Conservation (phyloP, 2,113 vertebrate species). For the Carassius gibelio region DNA sequence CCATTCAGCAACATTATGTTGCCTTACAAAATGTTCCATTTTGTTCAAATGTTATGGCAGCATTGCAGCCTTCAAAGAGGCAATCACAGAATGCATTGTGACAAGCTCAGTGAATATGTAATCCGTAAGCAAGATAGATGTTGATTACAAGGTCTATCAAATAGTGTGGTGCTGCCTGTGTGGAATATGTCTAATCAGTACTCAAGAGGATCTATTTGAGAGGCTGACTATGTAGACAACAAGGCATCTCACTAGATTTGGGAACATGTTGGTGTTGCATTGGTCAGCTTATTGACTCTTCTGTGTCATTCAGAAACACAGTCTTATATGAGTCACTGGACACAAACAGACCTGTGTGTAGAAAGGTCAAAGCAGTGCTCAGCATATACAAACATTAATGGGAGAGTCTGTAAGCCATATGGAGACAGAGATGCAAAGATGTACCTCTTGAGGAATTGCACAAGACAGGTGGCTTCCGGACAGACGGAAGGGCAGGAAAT, state of each 20-base stretch:
- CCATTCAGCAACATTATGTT: not conserved
- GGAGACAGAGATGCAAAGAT: not conserved
- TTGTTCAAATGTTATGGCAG: not conserved
- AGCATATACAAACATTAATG: not conserved
- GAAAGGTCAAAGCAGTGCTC: not conserved
- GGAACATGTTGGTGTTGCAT: not conserved
- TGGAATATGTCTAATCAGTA: not conserved
- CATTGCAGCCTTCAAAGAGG: not conserved
- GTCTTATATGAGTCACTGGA: conserved; percentile 3
- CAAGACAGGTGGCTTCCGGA: not conserved
- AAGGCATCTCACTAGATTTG: not conserved
- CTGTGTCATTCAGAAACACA: conserved; percentile 6
- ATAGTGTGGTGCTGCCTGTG: not conserved
- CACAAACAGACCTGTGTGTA: not conserved
- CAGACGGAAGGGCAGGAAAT: conserved; percentile 13
- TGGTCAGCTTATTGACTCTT: not conserved
- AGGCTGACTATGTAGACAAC: not conserved
- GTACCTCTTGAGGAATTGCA: not conserved
- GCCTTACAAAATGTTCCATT: not conserved
- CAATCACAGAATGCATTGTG: not conserved
- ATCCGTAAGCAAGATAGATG: not conserved
- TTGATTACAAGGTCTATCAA: not conserved
- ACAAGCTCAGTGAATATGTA: not conserved
- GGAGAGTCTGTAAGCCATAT: not conserved
- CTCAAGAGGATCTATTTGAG: not conserved